These are phyloP conservation scores for Ctenochaetus hawaiiensis DNA, from an alignment of 2,797 vertebrate genomes.

Conservation along the genomic window DNA sequence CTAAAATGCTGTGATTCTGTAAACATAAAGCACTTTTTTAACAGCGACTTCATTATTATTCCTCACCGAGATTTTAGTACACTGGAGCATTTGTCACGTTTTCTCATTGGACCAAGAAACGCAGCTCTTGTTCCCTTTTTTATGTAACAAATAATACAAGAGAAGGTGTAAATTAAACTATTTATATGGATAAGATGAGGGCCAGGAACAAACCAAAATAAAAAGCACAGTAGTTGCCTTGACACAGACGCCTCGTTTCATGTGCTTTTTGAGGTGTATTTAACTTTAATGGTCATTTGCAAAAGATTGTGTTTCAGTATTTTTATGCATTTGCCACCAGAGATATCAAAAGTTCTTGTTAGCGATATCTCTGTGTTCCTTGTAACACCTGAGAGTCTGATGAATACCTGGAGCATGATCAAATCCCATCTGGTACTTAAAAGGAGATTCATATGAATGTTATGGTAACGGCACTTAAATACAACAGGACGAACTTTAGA, in stretches of 20 bases:
- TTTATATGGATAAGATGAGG: slow-evolving; percentile 40
- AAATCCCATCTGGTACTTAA: slow-evolving; percentile 41
- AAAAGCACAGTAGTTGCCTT: slow-evolving; percentile 27
- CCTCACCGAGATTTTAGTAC: slow-evolving; percentile 32
- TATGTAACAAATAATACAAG: slow-evolving; percentile 45
- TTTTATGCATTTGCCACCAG: slow-evolving; percentile 55
- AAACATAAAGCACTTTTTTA: slow-evolving; percentile 64
- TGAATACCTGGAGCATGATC: slow-evolving; percentile 39
- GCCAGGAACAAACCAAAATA: slow-evolving; percentile 32
- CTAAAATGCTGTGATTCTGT: slow-evolving; percentile 52
- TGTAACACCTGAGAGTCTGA: slow-evolving; percentile 72
- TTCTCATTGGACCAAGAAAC: slow-evolving; percentile 43
- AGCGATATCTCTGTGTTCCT: slow-evolving; percentile 56
- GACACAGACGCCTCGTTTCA: slow-evolving; percentile 22
- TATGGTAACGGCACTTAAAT: slow-evolving; percentile 70
- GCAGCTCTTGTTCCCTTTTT: slow-evolving; percentile 21
- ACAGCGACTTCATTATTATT: slow-evolving; percentile 46
- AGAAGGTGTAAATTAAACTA: slow-evolving; percentile 39
- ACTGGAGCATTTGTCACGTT: slow-evolving; percentile 40
- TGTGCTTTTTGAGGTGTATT: slow-evolving; percentile 31
- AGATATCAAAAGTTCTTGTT: slow-evolving; percentile 47
- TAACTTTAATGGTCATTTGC: slow-evolving; percentile 18
- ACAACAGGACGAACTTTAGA: slow-evolving; percentile 55
- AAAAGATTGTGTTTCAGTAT: slow-evolving; percentile 29
- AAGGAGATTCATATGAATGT: slow-evolving; percentile 38